Percentiles rank a stretch among this genome's conserved stretches.
phyloP scores from a whole-genome alignment of 1,140 invertebrate genomes.

The Xylocopa sonorina region DNA sequence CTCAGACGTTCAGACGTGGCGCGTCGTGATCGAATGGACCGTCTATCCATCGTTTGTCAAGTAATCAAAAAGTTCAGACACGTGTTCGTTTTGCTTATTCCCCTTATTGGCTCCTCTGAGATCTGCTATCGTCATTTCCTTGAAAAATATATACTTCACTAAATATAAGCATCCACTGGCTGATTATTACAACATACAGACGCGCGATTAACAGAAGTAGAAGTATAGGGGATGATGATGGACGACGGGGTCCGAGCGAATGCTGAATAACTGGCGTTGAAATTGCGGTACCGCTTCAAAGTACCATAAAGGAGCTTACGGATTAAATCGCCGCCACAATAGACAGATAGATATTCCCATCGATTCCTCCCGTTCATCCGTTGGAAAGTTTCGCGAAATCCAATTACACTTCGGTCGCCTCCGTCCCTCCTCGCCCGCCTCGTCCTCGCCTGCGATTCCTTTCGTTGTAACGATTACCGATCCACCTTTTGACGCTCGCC shows the following conservation, averaged over 20 bases:
- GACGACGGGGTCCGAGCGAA: background rate
- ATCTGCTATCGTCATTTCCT: background rate
- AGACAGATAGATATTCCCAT: background rate
- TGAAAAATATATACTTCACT: too few relatives aligned
- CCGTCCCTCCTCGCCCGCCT: background rate
- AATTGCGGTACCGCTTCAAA: background rate
- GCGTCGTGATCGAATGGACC: background rate
- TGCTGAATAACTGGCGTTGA: background rate
- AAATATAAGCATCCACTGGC: background rate
- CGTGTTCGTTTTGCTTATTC: too few relatives aligned
- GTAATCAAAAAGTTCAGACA: background rate
- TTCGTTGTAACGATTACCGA: background rate
- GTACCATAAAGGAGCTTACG: background rate
- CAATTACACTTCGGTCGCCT: background rate
- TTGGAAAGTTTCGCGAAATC: conserved; percentile 8
- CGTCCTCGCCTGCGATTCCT: background rate
- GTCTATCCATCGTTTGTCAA: background rate
- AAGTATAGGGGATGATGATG: background rate
- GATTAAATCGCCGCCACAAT: conserved; percentile 8
- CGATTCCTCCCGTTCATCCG: background rate
- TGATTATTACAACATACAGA: background rate
- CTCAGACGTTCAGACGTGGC: background rate
- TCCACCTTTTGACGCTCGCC: background rate
- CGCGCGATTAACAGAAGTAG: background rate
- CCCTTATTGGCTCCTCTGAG: too few relatives aligned